Evolutionary conservation across 2,113 vertebrate genomes (phyloP), one percentile per base, ranked within the genome.

Genomic region (Anas platyrhynchos): DNA sequence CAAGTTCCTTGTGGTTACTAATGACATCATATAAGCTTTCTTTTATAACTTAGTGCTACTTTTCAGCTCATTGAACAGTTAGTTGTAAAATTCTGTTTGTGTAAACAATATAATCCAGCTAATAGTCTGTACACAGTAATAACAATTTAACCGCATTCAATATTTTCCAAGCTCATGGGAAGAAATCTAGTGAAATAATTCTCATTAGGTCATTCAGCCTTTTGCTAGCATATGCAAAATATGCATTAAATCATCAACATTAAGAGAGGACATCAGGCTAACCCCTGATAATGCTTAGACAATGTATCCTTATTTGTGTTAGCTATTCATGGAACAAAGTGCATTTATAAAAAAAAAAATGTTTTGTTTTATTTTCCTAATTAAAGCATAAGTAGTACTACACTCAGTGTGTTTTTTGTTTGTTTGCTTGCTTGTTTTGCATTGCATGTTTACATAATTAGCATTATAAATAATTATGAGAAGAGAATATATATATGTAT

Each of bases 31-130:
- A 36, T 43, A 78, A 68, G 52, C 78, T 92, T 80, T 83, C 41
- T 83, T 87, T 50, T 87, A 36, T 16, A 88, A 20, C 54, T 48
- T 50, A 83, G 27, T 76, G 25, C 13, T 93, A 38, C 36, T 95
- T 95, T 95, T 91, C 74, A 96, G 62, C 83, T 95, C n/a, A 4
- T 26, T 94, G 66, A 91, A 79, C 36, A 86, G 77, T 85, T 94
- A 56, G 54, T 85, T 84, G 43, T 34, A 77, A 62, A 90, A 92
- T 78, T 93, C 73, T 93, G 73, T 89, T 86, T 92, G 87, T 71
- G 81, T 79, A 90, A 94, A 95, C 46, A 96, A 54, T 91, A 69
- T 93, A 93, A 65, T 55, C 34, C 46, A 88, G 61, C 77, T 94
- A 91, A 94, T 71, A 94, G 85, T 20, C 78, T 96, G n/a, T 41